Evolutionary conservation across 2,888 invertebrate genomes (phyloP).

Genomic region (Meta bourneti): DNA sequence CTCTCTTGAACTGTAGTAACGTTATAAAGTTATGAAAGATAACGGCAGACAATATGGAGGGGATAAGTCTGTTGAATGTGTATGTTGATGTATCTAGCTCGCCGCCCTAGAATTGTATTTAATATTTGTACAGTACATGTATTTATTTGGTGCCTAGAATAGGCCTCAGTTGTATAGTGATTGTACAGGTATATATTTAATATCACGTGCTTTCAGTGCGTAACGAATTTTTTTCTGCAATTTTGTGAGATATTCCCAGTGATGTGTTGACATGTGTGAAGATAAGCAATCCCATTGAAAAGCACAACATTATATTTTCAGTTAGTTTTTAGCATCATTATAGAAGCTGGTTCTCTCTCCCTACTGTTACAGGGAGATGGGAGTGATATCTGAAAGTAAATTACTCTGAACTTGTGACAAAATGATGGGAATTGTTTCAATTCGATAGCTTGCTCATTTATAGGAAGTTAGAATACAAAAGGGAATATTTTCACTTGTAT

Average conservation of each 20-base stretch:
- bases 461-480: no score
- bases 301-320: neutral
- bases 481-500: no score
- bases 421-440: constrained; percentile 11
- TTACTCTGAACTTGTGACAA: constrained; percentile 24
- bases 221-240: constrained; percentile 28
- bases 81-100: constrained; percentile 62
- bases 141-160: constrained; percentile 67
- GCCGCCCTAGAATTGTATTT: constrained; percentile 52
- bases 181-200: constrained; percentile 74
- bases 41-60: neutral
- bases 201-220: constrained; percentile 42
- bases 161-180: constrained; percentile 72
- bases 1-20: constrained; percentile 44
- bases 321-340: neutral
- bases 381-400: constrained; percentile 27
- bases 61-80: constrained; percentile 26
- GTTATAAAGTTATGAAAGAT: neutral
- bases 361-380: neutral
- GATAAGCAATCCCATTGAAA: constrained; percentile 3
- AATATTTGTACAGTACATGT: constrained; percentile 69
- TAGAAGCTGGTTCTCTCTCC: constrained; percentile 17
- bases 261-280: constrained; percentile 30
- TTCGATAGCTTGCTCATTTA: neutral
- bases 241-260: constrained; percentile 64